A percentile compares a stretch with the other conserved stretches of the same genome.
Conservation (phyloP, 2,113 vertebrate genomes). For the Plecturocebus donacophilus region DNA sequence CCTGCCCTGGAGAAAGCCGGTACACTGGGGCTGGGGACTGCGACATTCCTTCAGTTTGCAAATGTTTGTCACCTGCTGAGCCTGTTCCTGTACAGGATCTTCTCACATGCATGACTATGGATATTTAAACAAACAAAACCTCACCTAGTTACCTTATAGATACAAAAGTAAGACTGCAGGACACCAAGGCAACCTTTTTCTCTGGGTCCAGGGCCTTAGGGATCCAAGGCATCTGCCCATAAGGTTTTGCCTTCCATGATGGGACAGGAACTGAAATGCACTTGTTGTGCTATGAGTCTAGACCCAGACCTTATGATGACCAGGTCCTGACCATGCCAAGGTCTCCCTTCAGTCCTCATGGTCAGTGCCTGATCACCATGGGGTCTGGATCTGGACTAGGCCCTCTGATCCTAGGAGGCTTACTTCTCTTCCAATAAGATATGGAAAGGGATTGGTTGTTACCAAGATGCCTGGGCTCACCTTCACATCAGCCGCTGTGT, state of each 20-base stretch:
- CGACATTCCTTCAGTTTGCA: too few relatives aligned
- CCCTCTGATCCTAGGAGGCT: too few relatives aligned
- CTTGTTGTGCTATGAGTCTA: background rate
- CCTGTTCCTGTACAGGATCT: fast-evolving
- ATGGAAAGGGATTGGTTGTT: background rate
- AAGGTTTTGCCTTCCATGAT: background rate
- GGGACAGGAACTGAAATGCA: background rate
- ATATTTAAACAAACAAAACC: background rate
- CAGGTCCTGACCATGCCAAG: background rate
- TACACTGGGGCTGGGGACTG: slow-evolving; percentile 26
- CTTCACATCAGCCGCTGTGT: background rate
- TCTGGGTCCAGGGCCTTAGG: background rate
- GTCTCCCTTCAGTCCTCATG: too few relatives aligned
- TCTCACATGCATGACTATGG: fast-evolving
- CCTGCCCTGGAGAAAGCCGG: slow-evolving; percentile 83
- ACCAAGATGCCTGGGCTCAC: background rate
- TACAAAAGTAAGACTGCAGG: background rate
- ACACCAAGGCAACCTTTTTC: background rate
- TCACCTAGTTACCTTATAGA: background rate
- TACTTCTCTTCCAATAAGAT: background rate
- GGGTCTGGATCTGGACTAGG: background rate
- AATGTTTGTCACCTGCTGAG: too few relatives aligned
- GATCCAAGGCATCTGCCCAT: fast-evolving
- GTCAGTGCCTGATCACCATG: too few relatives aligned
- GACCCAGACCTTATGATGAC: fast-evolving